Base-by-base conservation (phyloP, 2,888 invertebrate species). In the Zhuqinia jingwanae region DNA sequence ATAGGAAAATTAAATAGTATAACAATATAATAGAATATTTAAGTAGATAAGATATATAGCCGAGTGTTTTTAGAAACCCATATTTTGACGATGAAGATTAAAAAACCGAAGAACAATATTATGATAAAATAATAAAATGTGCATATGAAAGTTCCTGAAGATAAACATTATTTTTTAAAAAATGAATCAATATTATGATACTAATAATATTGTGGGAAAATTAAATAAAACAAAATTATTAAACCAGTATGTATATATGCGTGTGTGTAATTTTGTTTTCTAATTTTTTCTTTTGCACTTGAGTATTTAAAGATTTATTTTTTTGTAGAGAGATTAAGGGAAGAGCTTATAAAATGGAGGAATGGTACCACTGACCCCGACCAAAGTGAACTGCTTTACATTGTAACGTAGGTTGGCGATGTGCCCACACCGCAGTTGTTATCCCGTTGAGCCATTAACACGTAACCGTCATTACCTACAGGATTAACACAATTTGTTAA, bases 371-470 rank as follows among this genome's bases (percentile, higher is more conserved):
- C n/a, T n/a, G n/a, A n/a, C n/a, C n/a, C n/a, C n/a, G n/a, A n/a
- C n/a, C n/a, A n/a, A n/a, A n/a, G n/a, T n/a, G n/a, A n/a, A n/a
- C n/a, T n/a, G n/a, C n/a, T n/a, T 17, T 87, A 91, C 90, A 92
- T 90, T 5, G 89, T 90, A 3, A 96, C 97, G 91, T 97, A 97
- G 27, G 98, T 98, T 42, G 98, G 96, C 6, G 95, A 94, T 6
- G 96, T 95, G 92, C 96, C 95, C 0, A 99, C 98, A 6, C 98
- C 98, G 91, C 98, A 99, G 92, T 98, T 98, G 93, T 99, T 98
- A 90, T 98, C 94, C 91, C 95, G 95, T 60, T 96, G 95, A 0
- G 97, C 95, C 96, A 99, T 98, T 1, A 98, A 94, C 0, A 98
- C 95, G 91, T 98, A 99, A 0, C 98, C 98, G 92, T 98, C 97